Percentiles rank a stretch among this genome's conserved stretches.
These are phyloP conservation scores for Orchestes rusci DNA, from an alignment of 2,888 invertebrate genomes.

Conservation along the genomic window DNA sequence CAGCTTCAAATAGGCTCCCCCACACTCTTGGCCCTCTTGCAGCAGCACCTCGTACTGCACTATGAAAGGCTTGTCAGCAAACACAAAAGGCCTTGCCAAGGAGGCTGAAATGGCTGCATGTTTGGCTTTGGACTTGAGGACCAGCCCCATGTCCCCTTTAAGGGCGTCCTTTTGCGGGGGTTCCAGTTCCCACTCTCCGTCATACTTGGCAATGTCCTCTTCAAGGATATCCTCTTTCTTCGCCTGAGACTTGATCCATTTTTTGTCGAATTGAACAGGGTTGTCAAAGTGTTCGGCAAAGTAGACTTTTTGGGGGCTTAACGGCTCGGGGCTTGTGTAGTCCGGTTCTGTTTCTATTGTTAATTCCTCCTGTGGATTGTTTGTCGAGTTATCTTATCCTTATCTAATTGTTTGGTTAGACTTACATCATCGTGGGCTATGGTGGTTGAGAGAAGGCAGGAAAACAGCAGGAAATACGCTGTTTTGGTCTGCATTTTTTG, in stretches of 20 bases:
- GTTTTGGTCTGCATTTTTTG: no score
- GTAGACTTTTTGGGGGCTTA: slow-evolving; percentile 56
- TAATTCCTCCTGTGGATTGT: slow-evolving; percentile 38
- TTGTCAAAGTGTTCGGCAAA: slow-evolving; percentile 87
- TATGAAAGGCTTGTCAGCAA: slow-evolving; percentile 73
- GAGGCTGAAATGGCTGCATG: slow-evolving; percentile 88
- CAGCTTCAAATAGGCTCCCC: slow-evolving; percentile 95
- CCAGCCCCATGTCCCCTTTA: slow-evolving; percentile 70
- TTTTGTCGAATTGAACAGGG: slow-evolving; percentile 58
- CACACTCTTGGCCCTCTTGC: slow-evolving; percentile 97
- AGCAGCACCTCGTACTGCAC: slow-evolving; percentile 87
- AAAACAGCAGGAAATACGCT: no score
- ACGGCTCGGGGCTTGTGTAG: slow-evolving; percentile 67
- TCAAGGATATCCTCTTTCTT: slow-evolving; percentile 74
- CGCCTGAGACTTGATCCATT: slow-evolving; percentile 84
- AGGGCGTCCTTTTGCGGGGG: slow-evolving; percentile 69
- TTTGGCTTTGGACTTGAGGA: slow-evolving; percentile 89
- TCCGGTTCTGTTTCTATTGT: slow-evolving; percentile 39
- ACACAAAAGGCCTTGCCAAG: slow-evolving; percentile 72
- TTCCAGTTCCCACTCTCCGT: slow-evolving; percentile 77
- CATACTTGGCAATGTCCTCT: slow-evolving; percentile 90
- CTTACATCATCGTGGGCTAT: neutral
- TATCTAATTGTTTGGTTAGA: neutral
- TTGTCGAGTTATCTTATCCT: no score
- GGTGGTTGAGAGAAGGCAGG: neutral